Percentiles rank a stretch among this genome's conserved stretches.
These are phyloP conservation scores for Barypeithes pellucidus DNA, from an alignment of 2,888 invertebrate genomes.

Conservation along the genomic window DNA sequence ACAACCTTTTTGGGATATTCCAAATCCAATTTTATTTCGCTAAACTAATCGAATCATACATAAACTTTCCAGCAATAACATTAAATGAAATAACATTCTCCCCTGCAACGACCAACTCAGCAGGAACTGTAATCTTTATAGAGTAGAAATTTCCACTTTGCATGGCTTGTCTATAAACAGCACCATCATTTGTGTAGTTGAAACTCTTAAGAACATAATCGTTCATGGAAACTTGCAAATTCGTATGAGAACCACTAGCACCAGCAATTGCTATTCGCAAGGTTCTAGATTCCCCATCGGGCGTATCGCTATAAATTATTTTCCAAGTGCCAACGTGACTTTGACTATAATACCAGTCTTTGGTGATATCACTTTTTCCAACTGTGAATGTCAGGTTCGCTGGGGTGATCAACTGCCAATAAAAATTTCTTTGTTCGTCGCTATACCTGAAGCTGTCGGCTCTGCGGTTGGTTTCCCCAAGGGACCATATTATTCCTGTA, in stretches of 20 bases:
- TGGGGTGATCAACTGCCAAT: constrained; percentile 45
- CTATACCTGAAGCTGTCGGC: constrained; percentile 36
- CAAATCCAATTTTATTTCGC: constrained; percentile 5
- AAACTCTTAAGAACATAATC: constrained; percentile 2
- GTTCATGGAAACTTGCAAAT: constrained; percentile 20
- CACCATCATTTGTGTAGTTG: constrained; percentile 28
- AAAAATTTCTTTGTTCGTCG: constrained; percentile 40
- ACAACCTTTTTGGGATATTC: too few relatives aligned
- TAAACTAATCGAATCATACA: constrained; percentile 43
- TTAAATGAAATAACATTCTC: constrained; percentile 25
- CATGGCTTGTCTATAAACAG: constrained; percentile 31
- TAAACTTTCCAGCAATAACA: constrained; percentile 27
- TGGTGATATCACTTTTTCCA: constrained; percentile 12
- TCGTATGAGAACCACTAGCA: constrained; percentile 14
- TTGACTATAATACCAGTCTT: constrained; percentile 39
- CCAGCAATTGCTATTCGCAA: constrained; percentile 33
- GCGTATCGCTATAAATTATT: constrained; percentile 24
- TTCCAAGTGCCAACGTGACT: constrained; percentile 34
- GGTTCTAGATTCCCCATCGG: constrained; percentile 14
- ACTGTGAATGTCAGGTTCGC: constrained; percentile 31
- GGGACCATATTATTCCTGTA: constrained; percentile 28
- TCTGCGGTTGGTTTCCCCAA: constrained; percentile 41
- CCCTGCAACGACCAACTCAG: constrained; percentile 14
- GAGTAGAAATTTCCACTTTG: constrained; percentile 35
- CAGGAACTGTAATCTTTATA: constrained; percentile 19